A percentile compares a stretch with the other conserved stretches of the same genome.
Evolutionary conservation across 2,113 vertebrate species (phyloP).

Genomic region (Anthoscopus minutus): DNA sequence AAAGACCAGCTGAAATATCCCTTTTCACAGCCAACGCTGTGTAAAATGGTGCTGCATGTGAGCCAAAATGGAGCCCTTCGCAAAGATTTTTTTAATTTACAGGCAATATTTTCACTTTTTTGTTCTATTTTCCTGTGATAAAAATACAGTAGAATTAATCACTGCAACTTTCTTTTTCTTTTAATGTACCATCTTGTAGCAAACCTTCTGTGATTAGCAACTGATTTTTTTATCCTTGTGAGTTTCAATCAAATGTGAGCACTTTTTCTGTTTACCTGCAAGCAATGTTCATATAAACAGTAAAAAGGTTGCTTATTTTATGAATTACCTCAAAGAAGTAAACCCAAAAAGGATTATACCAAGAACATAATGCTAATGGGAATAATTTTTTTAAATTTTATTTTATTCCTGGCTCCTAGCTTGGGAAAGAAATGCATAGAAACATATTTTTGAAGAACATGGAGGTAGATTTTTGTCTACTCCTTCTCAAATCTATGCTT

Average conservation of each 20-base stretch:
- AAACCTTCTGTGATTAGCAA: background rate
- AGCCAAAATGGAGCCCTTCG: background rate
- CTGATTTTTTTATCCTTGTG: background rate
- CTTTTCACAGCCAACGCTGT: background rate
- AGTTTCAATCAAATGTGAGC: background rate
- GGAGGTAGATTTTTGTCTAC: background rate
- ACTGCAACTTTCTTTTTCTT: background rate
- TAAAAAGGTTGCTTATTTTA: background rate
- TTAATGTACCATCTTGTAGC: background rate
- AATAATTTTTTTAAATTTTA: background rate
- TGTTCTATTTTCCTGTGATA: background rate
- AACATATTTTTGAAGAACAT: background rate
- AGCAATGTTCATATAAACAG: background rate
- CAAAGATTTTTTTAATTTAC: background rate
- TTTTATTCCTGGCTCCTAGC: background rate
- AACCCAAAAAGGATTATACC: background rate
- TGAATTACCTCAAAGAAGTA: background rate
- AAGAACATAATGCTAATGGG: background rate
- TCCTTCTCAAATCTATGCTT: background rate
- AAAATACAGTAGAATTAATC: background rate
- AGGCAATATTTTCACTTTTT: background rate
- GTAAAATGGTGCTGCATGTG: background rate
- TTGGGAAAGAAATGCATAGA: background rate
- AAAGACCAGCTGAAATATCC: background rate
- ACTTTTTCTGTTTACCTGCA: background rate